Conservation (phyloP, 37 sponge, comb jelly and placozoan species). For the Halisarca cf. caerulea region DNA sequence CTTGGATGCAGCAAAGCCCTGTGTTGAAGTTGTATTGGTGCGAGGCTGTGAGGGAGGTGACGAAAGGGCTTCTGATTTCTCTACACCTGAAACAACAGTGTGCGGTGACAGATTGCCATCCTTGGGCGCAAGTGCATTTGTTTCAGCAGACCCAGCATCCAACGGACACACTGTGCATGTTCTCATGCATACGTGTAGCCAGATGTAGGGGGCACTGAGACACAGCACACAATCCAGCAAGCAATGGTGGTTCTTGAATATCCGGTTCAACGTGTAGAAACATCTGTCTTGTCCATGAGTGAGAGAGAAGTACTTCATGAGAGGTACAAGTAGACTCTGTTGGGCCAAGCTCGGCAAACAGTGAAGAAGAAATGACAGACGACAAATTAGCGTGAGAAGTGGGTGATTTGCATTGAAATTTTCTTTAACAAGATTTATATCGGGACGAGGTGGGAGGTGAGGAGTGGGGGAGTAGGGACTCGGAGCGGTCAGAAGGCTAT, state of each 20-base stretch:
- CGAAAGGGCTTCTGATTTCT: no score
- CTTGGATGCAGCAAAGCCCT: no score
- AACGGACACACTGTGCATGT: no score
- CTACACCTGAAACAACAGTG: no score
- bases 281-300: background rate
- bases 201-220: background rate
- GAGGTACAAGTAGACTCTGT: background rate
- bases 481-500: background rate
- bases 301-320: slow-evolving; percentile 6
- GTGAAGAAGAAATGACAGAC: background rate
- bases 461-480: slow-evolving; percentile 4
- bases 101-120: no score
- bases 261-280: background rate
- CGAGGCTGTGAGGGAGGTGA: no score
- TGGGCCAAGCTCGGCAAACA: slow-evolving; percentile 7
- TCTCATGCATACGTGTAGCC: background rate
- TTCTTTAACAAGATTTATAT: background rate
- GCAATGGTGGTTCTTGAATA: slow-evolving; percentile 6
- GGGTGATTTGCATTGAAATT: background rate
- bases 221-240: background rate
- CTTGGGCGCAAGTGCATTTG: no score
- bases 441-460: background rate
- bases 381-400: background rate
- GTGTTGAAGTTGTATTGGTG: no score
- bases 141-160: no score